Evolutionary conservation across 2,888 invertebrate species (phyloP).

Genomic region (Drosophila colorata): DNA sequence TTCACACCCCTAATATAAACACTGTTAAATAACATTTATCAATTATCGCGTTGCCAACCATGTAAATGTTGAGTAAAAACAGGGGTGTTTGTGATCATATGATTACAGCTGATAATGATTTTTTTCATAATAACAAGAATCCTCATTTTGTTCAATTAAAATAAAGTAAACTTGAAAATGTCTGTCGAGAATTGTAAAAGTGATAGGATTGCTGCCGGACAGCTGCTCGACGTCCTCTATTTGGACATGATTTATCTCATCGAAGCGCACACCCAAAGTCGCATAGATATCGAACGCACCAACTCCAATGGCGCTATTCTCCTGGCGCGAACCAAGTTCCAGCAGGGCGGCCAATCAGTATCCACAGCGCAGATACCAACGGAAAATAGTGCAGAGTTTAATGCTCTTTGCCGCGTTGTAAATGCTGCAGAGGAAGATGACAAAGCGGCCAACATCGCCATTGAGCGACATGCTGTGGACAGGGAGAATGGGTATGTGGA

Average conservation of each 20-base stretch:
- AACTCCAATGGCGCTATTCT: conserved; percentile 87
- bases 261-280: conserved; percentile 90
- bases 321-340: conserved; percentile 92
- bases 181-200: conserved; percentile 13
- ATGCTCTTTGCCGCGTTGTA: conserved; percentile 84
- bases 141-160: no score
- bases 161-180: conserved; percentile 34
- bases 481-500: conserved; percentile 86
- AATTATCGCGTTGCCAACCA: conserved; percentile 23
- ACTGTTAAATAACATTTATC: conserved; percentile 15
- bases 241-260: conserved; percentile 90
- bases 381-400: conserved; percentile 87
- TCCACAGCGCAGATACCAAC: conserved; percentile 89
- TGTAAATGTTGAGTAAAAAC: conserved; percentile 2
- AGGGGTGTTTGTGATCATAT: conserved; percentile 50
- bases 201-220: conserved; percentile 65
- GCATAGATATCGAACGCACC: conserved; percentile 89
- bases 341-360: conserved; percentile 91
- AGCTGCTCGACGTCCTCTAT: conserved; percentile 89
- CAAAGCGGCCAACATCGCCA: conserved; percentile 70
- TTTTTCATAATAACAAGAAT: conserved; percentile 12
- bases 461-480: conserved; percentile 83
- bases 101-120: conserved; percentile 27
- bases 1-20: not conserved
- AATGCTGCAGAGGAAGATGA: conserved; percentile 84